These are phyloP conservation scores for Telenomus remus DNA, from an alignment of 1,140 invertebrate genomes.

Conservation along the genomic window DNA sequence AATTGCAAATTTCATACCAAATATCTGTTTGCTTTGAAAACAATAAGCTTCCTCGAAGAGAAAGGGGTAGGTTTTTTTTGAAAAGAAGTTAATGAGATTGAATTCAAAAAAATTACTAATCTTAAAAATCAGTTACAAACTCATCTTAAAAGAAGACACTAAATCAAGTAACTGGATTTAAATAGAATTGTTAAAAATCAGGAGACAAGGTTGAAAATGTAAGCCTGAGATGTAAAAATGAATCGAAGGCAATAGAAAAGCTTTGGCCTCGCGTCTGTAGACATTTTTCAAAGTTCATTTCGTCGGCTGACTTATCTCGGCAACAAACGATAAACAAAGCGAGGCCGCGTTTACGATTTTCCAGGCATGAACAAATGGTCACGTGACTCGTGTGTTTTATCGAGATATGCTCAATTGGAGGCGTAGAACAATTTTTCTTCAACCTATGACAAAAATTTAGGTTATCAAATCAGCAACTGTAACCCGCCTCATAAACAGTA, in stretches of 20 bases:
- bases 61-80: constrained; percentile 16
- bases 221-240: constrained; percentile 49
- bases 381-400: constrained; percentile 36
- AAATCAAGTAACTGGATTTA: too few relatives aligned
- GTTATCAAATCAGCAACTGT: constrained; percentile 48
- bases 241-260: constrained; percentile 47
- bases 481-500: too few relatives aligned
- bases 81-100: constrained; percentile 7
- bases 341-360: constrained; percentile 46
- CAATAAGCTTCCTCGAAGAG: constrained; percentile 50
- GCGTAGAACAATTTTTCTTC: constrained; percentile 38
- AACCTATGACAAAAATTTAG: constrained; percentile 34
- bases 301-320: constrained; percentile 47
- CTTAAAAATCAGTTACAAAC: too few relatives aligned
- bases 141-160: too few relatives aligned
- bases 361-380: constrained; percentile 21
- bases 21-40: constrained; percentile 60
- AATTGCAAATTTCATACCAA: constrained; percentile 23
- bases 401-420: constrained; percentile 42
- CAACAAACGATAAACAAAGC: constrained; percentile 55
- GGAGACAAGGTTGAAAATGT: constrained; percentile 10
- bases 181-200: too few relatives aligned
- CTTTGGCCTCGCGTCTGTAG: constrained; percentile 30
- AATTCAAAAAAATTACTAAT: too few relatives aligned
- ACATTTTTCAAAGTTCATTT: constrained; percentile 47